Evolutionary conservation across 2,888 invertebrate genomes (phyloP), one percentile per base, ranked within the genome.

Genomic region (Sminthurinus aureus): DNA sequence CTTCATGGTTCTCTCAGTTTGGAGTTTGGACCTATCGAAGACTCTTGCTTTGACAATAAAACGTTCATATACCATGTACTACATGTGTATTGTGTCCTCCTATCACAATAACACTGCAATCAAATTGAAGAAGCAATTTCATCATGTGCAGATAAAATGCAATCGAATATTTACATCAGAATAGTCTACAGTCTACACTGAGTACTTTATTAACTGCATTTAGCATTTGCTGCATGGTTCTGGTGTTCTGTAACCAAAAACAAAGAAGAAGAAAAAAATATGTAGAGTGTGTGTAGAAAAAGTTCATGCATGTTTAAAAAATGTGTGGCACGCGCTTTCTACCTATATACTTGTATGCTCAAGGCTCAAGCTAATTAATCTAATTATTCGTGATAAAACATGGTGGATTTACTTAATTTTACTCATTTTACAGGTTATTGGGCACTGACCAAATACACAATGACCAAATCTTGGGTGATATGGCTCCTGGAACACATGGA

Each of bases 371-470:
- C 38, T 4, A 38, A 38, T 38, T 6, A 38, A 38, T 1, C 38
- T 4, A 38, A 38, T n/a, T 67, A 20, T n/a, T 67, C 9, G 0
- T 4, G 9, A 64, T n/a, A 38, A 38, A 38, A 38, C 38, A 38
- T 38, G 38, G 38, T 38, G 38, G 38, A 38, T 38, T 38, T 38
- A 38, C 1, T 4, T 38, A 4, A 4, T 38, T 4, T 38, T 38
- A 38, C 38, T 38, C 38, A 20, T 67, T 51, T 82, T 66, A 20
- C 85, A 88, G 88, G 88, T 85, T 88, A 81, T 86, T 88, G 83
- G 88, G 88, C 50, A 86, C 87, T 64, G 88, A 88, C 83, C 85
- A n/a, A n/a, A n/a, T n/a, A n/a, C n/a, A 84, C 77, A 86, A 86
- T 74, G 84, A 87, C 71, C 75, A 78, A 52, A 77, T 75, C 8